These are phyloP conservation scores for Corvus cornix DNA, from an alignment of 2,113 vertebrate species.

Conservation along the genomic window DNA sequence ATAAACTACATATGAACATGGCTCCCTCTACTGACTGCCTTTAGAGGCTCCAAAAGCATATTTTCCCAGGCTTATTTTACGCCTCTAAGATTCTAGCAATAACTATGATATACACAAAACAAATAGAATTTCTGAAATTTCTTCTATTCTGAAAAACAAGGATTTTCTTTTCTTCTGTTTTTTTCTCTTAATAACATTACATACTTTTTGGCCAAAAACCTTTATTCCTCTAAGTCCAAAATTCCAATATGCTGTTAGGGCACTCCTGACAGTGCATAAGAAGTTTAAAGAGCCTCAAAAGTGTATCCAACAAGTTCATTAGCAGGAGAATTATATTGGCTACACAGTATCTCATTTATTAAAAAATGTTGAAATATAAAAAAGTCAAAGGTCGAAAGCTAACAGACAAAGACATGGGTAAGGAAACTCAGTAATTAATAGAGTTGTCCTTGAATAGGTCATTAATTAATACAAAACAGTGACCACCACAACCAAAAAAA, in stretches of 20 bases:
- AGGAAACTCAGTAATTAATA: neutral
- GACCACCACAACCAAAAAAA: neutral
- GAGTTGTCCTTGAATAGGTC: neutral
- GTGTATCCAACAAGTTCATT: neutral
- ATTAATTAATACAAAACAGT: neutral
- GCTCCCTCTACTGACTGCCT: slow-evolving; percentile 27
- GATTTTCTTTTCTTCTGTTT: accelerated
- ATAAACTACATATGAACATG: neutral
- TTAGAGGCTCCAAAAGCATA: neutral
- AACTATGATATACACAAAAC: neutral
- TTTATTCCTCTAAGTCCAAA: neutral
- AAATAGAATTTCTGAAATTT: neutral
- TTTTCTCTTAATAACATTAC: neutral
- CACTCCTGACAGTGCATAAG: neutral
- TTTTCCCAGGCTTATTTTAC: neutral
- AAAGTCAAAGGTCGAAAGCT: neutral
- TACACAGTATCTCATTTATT: neutral
- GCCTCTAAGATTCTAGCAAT: neutral
- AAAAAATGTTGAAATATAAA: neutral
- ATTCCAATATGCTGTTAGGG: neutral
- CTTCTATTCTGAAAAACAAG: neutral
- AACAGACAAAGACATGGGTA: neutral
- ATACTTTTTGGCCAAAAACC: neutral
- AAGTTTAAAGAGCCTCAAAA: neutral
- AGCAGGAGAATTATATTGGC: neutral